phyloP scores from a whole-genome alignment of 2,888 invertebrate species.

The Loripinus fragilis region DNA sequence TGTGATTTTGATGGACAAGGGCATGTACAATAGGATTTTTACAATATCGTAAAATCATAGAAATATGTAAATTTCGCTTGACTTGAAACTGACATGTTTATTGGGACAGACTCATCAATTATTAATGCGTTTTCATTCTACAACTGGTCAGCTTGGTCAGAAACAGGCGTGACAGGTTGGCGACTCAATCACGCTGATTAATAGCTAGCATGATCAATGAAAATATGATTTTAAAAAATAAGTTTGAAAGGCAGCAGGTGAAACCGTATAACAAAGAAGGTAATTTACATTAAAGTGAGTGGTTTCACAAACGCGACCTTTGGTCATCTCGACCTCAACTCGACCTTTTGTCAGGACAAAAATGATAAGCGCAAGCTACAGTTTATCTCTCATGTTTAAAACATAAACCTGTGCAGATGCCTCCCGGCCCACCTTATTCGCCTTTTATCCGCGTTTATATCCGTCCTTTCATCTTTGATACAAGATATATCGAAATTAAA shows the following conservation, averaged over 20 bases:
- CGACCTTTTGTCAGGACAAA: conserved; percentile 6
- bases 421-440: not conserved
- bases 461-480: conserved; percentile 2
- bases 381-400: conserved; percentile 10
- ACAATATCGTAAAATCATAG: conserved; percentile 18
- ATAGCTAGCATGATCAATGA: conserved; percentile 2
- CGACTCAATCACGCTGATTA: conserved; percentile 13
- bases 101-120: conserved; percentile 9
- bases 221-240: conserved; percentile 13
- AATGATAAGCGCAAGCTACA: not conserved
- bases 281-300: not conserved
- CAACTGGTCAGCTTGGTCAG: not conserved
- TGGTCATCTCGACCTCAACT: not conserved
- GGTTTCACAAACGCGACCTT: conserved; percentile 16
- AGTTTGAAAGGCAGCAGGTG: conserved; percentile 5
- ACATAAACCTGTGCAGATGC: conserved; percentile 9
- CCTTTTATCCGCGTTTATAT: not conserved
- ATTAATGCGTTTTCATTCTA: not conserved
- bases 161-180: not conserved
- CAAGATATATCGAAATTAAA: not conserved
- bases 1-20: conserved; percentile 40
- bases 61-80: conserved; percentile 42
- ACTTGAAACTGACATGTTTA: conserved; percentile 40
- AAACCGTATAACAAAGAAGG: not conserved
- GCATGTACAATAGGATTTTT: conserved; percentile 26